Percentiles rank a stretch among this genome's conserved stretches.
Evolutionary conservation across 2,888 invertebrate species (phyloP).

Genomic region (Germaria angustata): DNA sequence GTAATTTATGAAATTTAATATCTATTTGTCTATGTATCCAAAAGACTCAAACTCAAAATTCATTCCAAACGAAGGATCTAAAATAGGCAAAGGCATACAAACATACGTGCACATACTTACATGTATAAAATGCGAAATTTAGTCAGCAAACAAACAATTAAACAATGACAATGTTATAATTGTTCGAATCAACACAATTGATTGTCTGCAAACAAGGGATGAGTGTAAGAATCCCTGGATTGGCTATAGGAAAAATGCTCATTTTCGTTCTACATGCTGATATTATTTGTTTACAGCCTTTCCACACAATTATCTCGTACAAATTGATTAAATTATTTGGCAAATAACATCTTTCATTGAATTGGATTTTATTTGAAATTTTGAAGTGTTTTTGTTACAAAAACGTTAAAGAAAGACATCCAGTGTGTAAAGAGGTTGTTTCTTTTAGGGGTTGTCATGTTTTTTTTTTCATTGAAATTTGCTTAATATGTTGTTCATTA

Average conservation of each 20-base stretch:
- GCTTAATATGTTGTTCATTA: too few species aligned
- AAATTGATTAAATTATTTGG: constrained; percentile 38
- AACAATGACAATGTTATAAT: constrained; percentile 35
- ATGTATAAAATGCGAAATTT: too few species aligned
- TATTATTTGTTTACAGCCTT: constrained; percentile 10
- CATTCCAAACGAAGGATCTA: constrained; percentile 21
- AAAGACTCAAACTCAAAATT: constrained; percentile 32
- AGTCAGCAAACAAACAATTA: constrained; percentile 32
- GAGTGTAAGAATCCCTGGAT: constrained; percentile 13
- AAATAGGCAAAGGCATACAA: constrained; percentile 11
- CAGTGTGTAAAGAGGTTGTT: too few species aligned
- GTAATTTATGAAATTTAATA: constrained; percentile 59
- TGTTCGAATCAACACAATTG: neutral
- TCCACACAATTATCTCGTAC: constrained; percentile 40
- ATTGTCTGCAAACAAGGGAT: constrained; percentile 12
- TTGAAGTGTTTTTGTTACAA: neutral
- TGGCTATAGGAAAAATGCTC: constrained; percentile 9
- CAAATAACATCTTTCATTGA: constrained; percentile 10
- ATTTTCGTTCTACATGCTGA: neutral
- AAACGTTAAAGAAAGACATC: neutral
- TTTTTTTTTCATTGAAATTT: too few species aligned
- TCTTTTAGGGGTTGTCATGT: too few species aligned
- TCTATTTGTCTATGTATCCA: constrained; percentile 17
- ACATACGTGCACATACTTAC: too few species aligned
- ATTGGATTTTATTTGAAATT: neutral